These are phyloP conservation scores for Philhelius pedissequus DNA, from an alignment of 2,888 invertebrate genomes.

Conservation along the genomic window DNA sequence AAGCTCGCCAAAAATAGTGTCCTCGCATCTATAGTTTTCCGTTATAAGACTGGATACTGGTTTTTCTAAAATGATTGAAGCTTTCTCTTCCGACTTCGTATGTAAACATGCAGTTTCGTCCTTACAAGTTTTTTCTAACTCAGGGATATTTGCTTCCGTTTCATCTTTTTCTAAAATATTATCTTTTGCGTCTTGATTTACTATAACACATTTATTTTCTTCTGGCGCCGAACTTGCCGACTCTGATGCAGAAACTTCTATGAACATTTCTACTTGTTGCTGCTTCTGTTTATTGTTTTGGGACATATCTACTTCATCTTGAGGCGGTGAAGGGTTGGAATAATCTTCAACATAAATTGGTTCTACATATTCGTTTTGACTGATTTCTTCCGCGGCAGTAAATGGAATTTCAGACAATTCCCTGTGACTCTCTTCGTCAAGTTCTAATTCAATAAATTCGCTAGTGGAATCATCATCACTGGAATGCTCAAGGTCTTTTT, in stretches of 20 bases:
- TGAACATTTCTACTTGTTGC: neutral
- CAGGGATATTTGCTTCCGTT: neutral
- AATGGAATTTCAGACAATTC: conserved; percentile 8
- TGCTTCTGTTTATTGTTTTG: neutral
- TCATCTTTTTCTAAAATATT: neutral
- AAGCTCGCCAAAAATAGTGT: conserved; percentile 73
- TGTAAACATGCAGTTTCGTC: neutral
- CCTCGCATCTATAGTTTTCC: conserved; percentile 70
- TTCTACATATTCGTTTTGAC: conserved; percentile 22
- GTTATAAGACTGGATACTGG: neutral
- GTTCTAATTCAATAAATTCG: conserved; percentile 67
- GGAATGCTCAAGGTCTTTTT: conserved; percentile 65
- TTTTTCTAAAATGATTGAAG: neutral
- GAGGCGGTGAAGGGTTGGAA: neutral
- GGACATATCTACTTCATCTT: neutral
- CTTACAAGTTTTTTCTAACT: neutral
- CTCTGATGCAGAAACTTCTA: neutral
- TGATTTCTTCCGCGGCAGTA: conserved; percentile 13
- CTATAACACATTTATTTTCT: neutral
- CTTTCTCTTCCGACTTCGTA: neutral
- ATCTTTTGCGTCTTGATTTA: neutral
- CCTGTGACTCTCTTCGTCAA: conserved; percentile 22
- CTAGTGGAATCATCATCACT: conserved; percentile 65
- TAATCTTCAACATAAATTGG: conserved; percentile 33
- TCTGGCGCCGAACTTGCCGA: neutral